Percentiles rank a stretch among this genome's conserved stretches.
Evolutionary conservation across 2,797 vertebrate species (phyloP).

Genomic region (Syndactyla subalaris): DNA sequence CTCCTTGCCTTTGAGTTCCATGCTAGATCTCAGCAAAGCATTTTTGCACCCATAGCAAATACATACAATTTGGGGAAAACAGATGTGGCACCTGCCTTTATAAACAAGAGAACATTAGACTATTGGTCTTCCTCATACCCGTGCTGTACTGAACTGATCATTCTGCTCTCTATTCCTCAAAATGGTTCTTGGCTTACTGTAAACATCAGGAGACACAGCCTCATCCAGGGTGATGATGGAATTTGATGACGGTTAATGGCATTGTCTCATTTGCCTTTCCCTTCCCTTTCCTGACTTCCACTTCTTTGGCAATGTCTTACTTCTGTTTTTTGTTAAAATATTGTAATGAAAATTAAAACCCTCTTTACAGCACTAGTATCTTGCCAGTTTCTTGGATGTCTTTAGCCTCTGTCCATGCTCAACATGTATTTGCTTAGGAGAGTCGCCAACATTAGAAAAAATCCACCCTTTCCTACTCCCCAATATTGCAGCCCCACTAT

Average conservation of each 20-base stretch:
- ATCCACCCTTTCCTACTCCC: rapidly evolving
- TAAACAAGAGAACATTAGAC: neutral
- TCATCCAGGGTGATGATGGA: neutral
- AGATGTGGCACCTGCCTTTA: neutral
- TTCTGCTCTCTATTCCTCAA: neutral
- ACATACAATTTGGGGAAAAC: neutral
- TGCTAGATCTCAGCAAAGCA: neutral
- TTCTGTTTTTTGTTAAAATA: neutral
- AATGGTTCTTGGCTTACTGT: neutral
- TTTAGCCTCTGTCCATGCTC: neutral
- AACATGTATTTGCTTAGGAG: neutral
- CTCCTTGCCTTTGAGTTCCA: neutral
- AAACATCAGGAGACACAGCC: neutral
- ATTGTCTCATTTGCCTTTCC: neutral
- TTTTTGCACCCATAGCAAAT: neutral
- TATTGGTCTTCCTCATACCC: neutral
- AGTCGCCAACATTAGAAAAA: neutral
- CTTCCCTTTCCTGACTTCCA: neutral
- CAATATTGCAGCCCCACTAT: neutral
- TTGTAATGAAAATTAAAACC: neutral
- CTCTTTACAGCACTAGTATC: neutral
- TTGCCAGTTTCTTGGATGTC: neutral
- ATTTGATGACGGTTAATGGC: neutral
- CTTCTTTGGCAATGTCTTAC: neutral
- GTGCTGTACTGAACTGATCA: rapidly evolving